phyloP scores from a whole-genome alignment of 2,113 vertebrate genomes.

The Pseudorectes ferrugineus region DNA sequence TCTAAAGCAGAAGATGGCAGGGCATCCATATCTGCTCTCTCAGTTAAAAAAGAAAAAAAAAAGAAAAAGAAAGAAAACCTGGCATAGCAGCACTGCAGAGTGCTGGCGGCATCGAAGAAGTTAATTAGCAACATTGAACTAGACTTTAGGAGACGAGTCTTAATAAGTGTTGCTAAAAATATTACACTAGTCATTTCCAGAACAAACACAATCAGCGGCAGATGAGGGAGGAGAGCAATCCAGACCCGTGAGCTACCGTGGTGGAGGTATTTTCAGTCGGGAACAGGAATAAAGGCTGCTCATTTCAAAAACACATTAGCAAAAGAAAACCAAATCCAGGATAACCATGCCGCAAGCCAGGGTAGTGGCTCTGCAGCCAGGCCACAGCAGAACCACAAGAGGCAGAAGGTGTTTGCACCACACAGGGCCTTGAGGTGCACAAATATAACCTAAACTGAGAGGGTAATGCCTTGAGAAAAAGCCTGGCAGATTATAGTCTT shows the following conservation, averaged over 20 bases:
- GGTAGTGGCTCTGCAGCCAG: neutral
- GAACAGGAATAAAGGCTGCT: neutral
- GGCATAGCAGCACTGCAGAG: neutral
- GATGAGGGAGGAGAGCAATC: neutral
- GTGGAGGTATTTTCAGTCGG: neutral
- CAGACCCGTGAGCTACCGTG: neutral
- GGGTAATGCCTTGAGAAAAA: neutral
- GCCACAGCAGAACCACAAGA: neutral
- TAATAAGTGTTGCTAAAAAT: slow-evolving; percentile 68
- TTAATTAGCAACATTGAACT: slow-evolving; percentile 61
- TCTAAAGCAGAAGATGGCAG: neutral
- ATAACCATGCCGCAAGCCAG: neutral
- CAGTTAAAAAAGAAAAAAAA: neutral
- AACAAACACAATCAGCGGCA: slow-evolving; percentile 60
- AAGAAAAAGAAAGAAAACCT: neutral
- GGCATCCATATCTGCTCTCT: neutral
- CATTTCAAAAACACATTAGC: neutral
- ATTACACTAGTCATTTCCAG: slow-evolving; percentile 46
- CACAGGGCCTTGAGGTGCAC: neutral
- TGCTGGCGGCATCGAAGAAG: slow-evolving; percentile 40
- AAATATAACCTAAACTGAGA: neutral
- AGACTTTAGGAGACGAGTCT: slow-evolving; percentile 51
- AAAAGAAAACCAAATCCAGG: neutral
- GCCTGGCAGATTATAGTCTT: neutral
- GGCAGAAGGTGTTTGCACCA: neutral